Conservation (phyloP, 1,140 invertebrate species). For the Episyrphus balteatus region DNA sequence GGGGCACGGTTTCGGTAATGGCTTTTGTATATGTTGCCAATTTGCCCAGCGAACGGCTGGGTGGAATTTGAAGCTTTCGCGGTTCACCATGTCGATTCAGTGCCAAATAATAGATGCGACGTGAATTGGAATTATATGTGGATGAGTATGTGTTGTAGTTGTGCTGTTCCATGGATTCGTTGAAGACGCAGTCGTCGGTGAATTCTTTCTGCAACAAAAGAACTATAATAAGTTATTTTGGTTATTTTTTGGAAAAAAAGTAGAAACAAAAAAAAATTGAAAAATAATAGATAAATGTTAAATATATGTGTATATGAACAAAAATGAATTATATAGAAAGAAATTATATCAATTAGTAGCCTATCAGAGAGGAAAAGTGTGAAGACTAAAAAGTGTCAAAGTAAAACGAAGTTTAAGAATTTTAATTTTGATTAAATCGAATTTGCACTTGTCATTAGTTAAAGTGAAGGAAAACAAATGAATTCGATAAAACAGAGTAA, state of each 20-base stretch:
- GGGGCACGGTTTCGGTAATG: conserved; percentile 51
- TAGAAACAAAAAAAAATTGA: neutral
- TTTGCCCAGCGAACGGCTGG: conserved; percentile 54
- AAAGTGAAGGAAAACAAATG: too few relatives aligned
- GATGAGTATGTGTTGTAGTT: conserved; percentile 79
- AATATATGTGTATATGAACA: too few relatives aligned
- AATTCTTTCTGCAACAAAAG: conserved; percentile 66
- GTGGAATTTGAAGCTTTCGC: conserved; percentile 54
- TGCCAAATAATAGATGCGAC: conserved; percentile 62
- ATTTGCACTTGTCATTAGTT: too few relatives aligned
- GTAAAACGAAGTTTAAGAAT: too few relatives aligned
- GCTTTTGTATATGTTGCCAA: conserved; percentile 57
- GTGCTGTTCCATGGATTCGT: conserved; percentile 70
- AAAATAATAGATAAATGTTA: neutral
- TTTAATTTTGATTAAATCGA: too few relatives aligned
- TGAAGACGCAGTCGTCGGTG: conserved; percentile 73
- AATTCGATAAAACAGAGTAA: too few relatives aligned
- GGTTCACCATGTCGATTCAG: conserved; percentile 58
- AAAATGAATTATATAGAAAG: too few relatives aligned
- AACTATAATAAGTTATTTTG: conserved; percentile 29
- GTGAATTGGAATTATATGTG: conserved; percentile 55
- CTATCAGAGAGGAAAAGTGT: too few relatives aligned
- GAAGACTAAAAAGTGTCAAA: too few relatives aligned
- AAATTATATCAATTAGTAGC: too few relatives aligned
- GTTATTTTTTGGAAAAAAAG: conserved; percentile 6